phyloP scores from a whole-genome alignment of 2,113 vertebrate genomes.

The Phylloscopus trochiloides region DNA sequence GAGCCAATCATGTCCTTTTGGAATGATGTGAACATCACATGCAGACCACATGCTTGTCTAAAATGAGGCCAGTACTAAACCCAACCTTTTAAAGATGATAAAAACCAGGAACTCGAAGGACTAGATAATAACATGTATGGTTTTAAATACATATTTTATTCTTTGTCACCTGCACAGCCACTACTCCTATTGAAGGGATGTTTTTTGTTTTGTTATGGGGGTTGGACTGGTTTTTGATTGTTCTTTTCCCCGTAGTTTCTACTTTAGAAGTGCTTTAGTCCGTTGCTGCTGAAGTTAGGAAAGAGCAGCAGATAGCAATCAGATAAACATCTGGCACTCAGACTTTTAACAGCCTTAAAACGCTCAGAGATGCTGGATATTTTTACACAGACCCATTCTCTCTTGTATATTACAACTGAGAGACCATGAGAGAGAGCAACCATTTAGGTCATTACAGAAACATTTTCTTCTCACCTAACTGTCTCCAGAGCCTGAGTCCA shows the following conservation, averaged over 20 bases:
- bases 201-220: background rate
- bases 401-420: background rate
- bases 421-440: background rate
- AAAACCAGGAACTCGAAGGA: background rate
- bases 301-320: background rate
- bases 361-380: background rate
- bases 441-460: constrained; percentile 37
- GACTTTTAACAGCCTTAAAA: background rate
- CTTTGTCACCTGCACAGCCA: background rate
- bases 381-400: constrained; percentile 13
- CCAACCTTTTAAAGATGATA: background rate
- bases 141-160: background rate
- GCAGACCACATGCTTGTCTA: background rate
- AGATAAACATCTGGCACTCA: background rate
- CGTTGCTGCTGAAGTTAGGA: background rate
- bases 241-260: background rate
- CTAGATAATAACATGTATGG: accelerated
- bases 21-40: background rate
- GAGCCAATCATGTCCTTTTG: background rate
- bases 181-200: background rate
- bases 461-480: constrained; percentile 36
- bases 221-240: background rate
- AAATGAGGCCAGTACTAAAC: background rate
- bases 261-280: background rate
- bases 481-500: constrained; percentile 15